These are phyloP conservation scores for Fringilla coelebs DNA, from an alignment of 2,797 vertebrate genomes.

Conservation along the genomic window DNA sequence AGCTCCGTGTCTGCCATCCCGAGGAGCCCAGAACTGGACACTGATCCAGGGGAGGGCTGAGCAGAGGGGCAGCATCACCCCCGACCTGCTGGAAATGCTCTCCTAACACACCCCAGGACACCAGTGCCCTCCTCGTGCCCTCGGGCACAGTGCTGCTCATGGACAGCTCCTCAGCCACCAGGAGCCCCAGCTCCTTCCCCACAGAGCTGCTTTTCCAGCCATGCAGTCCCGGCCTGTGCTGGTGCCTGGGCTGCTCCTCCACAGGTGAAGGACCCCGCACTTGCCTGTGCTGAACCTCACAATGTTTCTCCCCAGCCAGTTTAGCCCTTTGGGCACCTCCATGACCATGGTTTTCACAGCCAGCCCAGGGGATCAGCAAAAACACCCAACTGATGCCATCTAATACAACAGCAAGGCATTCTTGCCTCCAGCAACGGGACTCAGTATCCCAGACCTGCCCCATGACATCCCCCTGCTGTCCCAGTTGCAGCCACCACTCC, in stretches of 20 bases:
- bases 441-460: neutral
- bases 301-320: neutral
- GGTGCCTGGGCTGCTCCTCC: neutral
- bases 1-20: neutral
- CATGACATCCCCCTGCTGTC: neutral
- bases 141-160: neutral
- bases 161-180: neutral
- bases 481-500: neutral
- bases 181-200: neutral
- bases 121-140: neutral
- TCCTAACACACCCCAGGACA: accelerated
- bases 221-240: neutral
- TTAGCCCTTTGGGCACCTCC: neutral
- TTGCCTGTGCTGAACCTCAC: neutral
- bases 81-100: neutral
- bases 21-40: neutral
- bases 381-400: neutral
- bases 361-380: neutral
- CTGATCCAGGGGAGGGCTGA: neutral
- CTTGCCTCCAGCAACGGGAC: neutral
- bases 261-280: neutral
- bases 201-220: neutral
- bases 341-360: neutral
- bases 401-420: neutral
- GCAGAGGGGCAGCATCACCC: neutral